Base-by-base conservation (phyloP, 2,888 invertebrate species). In the Periphyllus acericola region DNA sequence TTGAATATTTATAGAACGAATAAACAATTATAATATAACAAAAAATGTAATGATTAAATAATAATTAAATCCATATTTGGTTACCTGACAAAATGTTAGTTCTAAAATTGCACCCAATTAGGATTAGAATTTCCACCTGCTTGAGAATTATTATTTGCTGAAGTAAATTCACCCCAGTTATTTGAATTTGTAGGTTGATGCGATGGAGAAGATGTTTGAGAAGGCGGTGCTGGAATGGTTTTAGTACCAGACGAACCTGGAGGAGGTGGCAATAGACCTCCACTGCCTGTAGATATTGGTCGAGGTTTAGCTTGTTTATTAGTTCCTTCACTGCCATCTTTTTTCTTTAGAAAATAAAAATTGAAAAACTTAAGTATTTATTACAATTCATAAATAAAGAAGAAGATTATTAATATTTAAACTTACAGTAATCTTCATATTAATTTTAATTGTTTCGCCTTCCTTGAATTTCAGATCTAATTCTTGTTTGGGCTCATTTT, bases 391-490 rank as follows among this genome's bases (percentile, higher is more conserved):
- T 21, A 25, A 71, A 55, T 55, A 66, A 46, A 34, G 40, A 75
- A 85, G 81, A 88, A 71, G 52, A 46, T 40, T 68, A 36, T 76
- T 40, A 46, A 76, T 17, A 83, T 60, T n/a, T 36, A 55, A n/a
- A 91, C 93, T 92, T 93, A 97, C 97, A 90, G 97, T 96, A 90
- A 98, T 97, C 93, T 97, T 97, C 96, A 99, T 97, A 91, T 99
- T 99, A 89, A 99, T 98, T 93, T 98, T 99, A 90, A 99, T 99
- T 1, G 99, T 99, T 93, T 99, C 98, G 34, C 99, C 99, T 91
- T 99, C 99, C 91, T 99, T 99, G 92, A 99, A 99, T 81, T 98
- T 96, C 86, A 99, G 94, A 93, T 99, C 99, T 74, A 99, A 93
- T 90, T 97, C 95, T 90, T 94, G 95, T 89, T 94, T 94, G 19